Evolutionary conservation across 2,113 vertebrate genomes (phyloP).

Genomic region (Plestiodon gilberti): DNA sequence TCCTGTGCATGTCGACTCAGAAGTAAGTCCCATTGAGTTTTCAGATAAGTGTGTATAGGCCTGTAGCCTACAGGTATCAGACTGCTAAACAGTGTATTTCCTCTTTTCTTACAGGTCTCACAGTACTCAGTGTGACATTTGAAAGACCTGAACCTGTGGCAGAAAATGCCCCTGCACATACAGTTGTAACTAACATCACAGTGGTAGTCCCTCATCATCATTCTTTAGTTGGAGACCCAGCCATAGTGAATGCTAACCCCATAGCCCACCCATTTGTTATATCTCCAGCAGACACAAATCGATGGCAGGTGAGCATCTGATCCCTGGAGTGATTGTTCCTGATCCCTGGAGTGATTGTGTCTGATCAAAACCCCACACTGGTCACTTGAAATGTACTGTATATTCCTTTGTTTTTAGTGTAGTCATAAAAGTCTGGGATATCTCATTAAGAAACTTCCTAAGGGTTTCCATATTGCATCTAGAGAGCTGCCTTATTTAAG

Average conservation of each 20-base stretch:
- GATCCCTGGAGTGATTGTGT: background rate
- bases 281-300: conserved; percentile 14
- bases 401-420: background rate
- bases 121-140: conserved; percentile 31
- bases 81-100: too few relatives aligned
- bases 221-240: conserved; percentile 47
- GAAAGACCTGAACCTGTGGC: conserved; percentile 32
- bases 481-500: too few relatives aligned
- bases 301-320: conserved; percentile 55
- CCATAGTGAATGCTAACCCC: conserved; percentile 57
- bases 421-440: background rate
- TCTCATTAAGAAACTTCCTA: background rate
- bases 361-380: background rate
- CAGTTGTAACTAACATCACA: conserved; percentile 9
- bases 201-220: conserved; percentile 14
- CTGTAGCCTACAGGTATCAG: too few relatives aligned
- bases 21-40: too few relatives aligned
- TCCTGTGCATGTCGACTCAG: too few relatives aligned
- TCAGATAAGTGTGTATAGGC: too few relatives aligned
- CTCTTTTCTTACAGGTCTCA: conserved; percentile 25
- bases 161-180: conserved; percentile 54
- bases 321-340: background rate
- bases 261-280: conserved; percentile 53
- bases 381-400: background rate
- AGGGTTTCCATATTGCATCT: too few relatives aligned